Evolutionary conservation across 2,113 vertebrate genomes (phyloP), one percentile per base, ranked within the genome.

Genomic region (Crotalus horridus): DNA sequence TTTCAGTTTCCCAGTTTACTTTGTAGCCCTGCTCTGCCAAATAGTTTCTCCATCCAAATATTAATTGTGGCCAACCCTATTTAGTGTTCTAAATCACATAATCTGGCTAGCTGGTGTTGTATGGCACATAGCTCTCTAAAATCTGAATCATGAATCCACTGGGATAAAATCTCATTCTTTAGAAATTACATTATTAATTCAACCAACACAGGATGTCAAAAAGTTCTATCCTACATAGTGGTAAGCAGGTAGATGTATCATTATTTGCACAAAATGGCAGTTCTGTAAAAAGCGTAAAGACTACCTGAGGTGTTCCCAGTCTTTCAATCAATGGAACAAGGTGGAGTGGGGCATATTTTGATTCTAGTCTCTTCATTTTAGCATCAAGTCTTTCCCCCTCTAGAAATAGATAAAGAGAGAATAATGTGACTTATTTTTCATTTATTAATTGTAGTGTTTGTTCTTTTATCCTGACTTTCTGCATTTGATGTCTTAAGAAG

Each of bases 311-410:
- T 81, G 98, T 99, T 91, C 98, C 98, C 64, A 99, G 95, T 54
- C 98, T 98, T 94, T 99, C 98, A 55, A 99, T 98, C 55, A 99
- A 97, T 33, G 98, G 98, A 90, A 99, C 98, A 46, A 99, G 97
- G 89, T 99, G 98, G 64, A 99, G 96, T 0, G 98, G 98, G 43
- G 98, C 98, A 0, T 99, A 99, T 95, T 99, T 99, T 39, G 98
- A 97, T 94, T 99, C 98, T 48, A 99, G 96, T 64, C 98, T 98
- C 88, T 99, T 99, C 98, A 99, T 99, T 96, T 99, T 99, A 90
- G 98, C 98, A 95, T 99, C 98, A 1, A 99, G 97, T 88, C 98
- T 98, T 96, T 99, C 98, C 9, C 98, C 98, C 97, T 99, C 98
- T 99, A 94, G 29, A 96, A 96, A 56, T 1, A 90, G 48, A 89